Conservation (phyloP, 2,797 vertebrate genomes). For the Remorina albescens region DNA sequence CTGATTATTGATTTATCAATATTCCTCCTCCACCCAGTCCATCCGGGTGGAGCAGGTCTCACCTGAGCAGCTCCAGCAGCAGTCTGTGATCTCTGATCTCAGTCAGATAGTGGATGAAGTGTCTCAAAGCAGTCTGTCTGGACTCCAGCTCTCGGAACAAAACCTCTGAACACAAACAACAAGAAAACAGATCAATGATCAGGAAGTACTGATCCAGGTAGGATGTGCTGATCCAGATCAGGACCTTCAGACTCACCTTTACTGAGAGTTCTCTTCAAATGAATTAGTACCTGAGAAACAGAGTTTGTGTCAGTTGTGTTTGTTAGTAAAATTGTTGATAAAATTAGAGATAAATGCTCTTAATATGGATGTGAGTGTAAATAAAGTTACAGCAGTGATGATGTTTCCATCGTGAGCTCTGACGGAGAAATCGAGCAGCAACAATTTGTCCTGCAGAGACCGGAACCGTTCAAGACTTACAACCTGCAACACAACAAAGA, state of each 20-base stretch:
- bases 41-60: no score
- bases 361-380: neutral
- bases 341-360: neutral
- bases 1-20: no score
- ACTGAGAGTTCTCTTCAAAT: conserved; percentile 91
- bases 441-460: conserved; percentile 93
- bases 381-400: conserved; percentile 87
- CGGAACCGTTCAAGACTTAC: conserved; percentile 92
- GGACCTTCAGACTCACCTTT: conserved; percentile 86
- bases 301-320: neutral
- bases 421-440: conserved; percentile 91
- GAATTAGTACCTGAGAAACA: conserved; percentile 90
- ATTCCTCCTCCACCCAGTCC: no score
- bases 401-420: conserved; percentile 91
- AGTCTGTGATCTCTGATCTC: conserved; percentile 90
- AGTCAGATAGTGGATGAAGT: conserved; percentile 93
- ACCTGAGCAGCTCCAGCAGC: conserved; percentile 91
- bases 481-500: conserved; percentile 34
- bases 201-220: neutral
- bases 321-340: neutral
- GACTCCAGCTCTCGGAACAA: conserved; percentile 91
- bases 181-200: neutral
- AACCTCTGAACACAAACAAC: conserved; percentile 82
- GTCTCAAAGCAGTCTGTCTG: conserved; percentile 91
- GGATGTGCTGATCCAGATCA: neutral